These are phyloP conservation scores for Eilema depressum DNA, from an alignment of 2,888 invertebrate species.

Conservation along the genomic window DNA sequence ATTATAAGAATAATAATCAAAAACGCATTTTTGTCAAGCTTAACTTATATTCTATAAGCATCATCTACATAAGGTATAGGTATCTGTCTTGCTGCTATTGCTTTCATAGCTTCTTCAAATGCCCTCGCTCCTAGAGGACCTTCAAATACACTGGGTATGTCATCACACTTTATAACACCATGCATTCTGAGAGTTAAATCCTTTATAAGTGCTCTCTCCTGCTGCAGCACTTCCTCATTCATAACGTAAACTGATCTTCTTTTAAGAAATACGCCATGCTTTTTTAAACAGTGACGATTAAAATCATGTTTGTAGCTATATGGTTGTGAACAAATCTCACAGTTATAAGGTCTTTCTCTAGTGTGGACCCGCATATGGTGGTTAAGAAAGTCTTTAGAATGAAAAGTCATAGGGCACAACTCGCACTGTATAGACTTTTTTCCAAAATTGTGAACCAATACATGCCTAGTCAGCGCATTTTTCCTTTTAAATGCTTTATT, in stretches of 20 bases:
- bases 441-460: constrained; percentile 60
- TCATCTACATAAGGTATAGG: constrained; percentile 42
- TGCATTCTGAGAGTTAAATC: constrained; percentile 61
- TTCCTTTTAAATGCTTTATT: constrained; percentile 64
- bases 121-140: constrained; percentile 66
- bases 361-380: constrained; percentile 75
- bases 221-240: constrained; percentile 71
- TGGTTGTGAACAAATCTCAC: constrained; percentile 77
- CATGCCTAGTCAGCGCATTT: constrained; percentile 57
- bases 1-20: too few species aligned
- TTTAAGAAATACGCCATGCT: constrained; percentile 74
- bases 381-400: constrained; percentile 48
- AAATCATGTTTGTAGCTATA: constrained; percentile 80
- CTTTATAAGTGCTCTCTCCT: constrained; percentile 66
- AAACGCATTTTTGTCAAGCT: not conserved
- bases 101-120: constrained; percentile 63
- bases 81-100: constrained; percentile 58
- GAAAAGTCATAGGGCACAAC: constrained; percentile 68
- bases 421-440: constrained; percentile 65
- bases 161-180: constrained; percentile 57
- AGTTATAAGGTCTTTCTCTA: constrained; percentile 73
- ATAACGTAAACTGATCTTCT: constrained; percentile 66
- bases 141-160: constrained; percentile 64
- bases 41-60: constrained; percentile 5
- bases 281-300: constrained; percentile 76